A percentile compares a stretch with the other conserved stretches of the same genome.
Conservation (phyloP, 2,113 vertebrate genomes). For the Protobothrops mucrosquamatus region DNA sequence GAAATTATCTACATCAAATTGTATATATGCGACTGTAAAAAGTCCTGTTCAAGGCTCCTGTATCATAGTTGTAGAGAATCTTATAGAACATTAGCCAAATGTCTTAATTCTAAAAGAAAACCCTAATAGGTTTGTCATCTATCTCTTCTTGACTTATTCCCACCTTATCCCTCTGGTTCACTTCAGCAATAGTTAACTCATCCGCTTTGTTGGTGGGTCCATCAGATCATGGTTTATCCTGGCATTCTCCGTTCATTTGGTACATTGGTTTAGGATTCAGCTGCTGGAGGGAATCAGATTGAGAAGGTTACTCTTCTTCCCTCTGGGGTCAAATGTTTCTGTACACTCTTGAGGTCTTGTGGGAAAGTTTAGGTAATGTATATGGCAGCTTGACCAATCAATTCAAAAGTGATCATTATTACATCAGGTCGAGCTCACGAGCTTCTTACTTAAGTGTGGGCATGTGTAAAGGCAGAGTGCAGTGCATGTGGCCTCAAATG, state of each 20-base stretch:
- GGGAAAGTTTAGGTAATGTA: background rate
- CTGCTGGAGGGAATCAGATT: background rate
- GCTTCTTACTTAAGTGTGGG: conserved; percentile 32
- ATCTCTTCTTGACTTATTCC: background rate
- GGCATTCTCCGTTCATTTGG: conserved; percentile 3
- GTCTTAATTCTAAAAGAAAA: conserved; percentile 4
- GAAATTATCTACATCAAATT: background rate
- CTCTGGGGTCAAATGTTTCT: conserved; percentile 6
- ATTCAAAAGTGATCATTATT: conserved; percentile 42
- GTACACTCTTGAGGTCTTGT: background rate
- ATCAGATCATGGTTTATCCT: conserved; percentile 30
- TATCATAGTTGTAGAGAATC: conserved; percentile 61
- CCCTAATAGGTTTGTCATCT: background rate
- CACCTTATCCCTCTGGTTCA: background rate
- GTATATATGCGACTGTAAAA: conserved; percentile 14
- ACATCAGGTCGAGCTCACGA: conserved; percentile 41
- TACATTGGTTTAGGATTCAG: background rate
- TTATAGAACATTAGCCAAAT: conserved; percentile 50
- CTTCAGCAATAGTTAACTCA: conserved; percentile 28
- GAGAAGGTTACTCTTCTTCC: background rate
- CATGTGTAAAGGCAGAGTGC: conserved; percentile 30
- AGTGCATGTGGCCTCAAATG: conserved; percentile 40
- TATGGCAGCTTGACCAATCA: conserved; percentile 7
- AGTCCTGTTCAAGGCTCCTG: conserved; percentile 33
- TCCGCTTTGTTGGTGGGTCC: conserved; percentile 6